Conservation (phyloP, 1,140 invertebrate genomes). For the Periplaneta americana region DNA sequence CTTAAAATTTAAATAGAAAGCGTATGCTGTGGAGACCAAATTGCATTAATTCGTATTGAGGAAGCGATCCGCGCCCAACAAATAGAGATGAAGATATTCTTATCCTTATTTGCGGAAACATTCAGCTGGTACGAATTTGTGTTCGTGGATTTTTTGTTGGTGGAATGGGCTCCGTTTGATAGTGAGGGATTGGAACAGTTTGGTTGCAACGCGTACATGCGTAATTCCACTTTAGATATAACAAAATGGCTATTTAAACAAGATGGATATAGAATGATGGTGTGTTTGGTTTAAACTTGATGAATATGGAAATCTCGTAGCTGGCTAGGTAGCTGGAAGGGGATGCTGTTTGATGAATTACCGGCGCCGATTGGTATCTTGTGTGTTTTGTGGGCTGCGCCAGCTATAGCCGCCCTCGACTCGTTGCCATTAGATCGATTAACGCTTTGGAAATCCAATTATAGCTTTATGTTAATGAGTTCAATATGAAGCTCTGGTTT, state of each 20-base stretch:
- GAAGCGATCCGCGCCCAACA: too few species aligned
- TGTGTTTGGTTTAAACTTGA: slow-evolving; percentile 9
- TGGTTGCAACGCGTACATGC: background rate
- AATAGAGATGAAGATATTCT: background rate
- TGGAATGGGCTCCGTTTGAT: background rate
- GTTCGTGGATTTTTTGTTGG: background rate
- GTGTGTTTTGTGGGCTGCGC: background rate
- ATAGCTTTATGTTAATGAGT: slow-evolving; percentile 6
- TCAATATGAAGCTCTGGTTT: background rate
- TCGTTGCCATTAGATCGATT: background rate
- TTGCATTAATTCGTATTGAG: too few species aligned
- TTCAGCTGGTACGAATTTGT: background rate
- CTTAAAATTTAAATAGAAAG: too few species aligned
- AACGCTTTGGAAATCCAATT: slow-evolving; percentile 2
- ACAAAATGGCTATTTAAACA: background rate
- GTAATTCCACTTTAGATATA: background rate
- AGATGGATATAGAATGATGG: background rate
- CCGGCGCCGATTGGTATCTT: slow-evolving; percentile 3
- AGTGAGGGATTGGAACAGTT: background rate
- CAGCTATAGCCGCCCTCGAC: background rate
- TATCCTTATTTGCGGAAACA: background rate
- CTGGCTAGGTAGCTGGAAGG: background rate
- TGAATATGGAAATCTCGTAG: slow-evolving; percentile 5
- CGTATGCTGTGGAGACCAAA: too few species aligned
- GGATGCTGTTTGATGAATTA: slow-evolving; percentile 2